Percentiles rank a stretch among this genome's conserved stretches.
These are phyloP conservation scores for Chrysolina oricalcia DNA, from an alignment of 2,888 invertebrate species.

Conservation along the genomic window DNA sequence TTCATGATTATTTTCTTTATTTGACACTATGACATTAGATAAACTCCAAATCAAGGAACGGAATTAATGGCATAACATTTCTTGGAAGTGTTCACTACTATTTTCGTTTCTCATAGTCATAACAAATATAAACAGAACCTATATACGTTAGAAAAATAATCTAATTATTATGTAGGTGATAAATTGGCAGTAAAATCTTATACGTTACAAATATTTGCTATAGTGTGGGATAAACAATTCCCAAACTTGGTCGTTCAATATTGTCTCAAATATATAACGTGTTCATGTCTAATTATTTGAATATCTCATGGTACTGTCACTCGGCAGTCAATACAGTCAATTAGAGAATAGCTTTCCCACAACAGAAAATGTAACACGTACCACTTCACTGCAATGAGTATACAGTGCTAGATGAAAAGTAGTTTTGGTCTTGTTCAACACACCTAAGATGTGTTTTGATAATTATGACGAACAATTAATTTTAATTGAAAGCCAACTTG, in stretches of 20 bases:
- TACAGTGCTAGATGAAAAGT: neutral
- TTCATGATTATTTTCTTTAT: no score
- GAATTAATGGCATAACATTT: no score
- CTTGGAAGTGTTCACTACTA: neutral
- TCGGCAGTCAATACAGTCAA: neutral
- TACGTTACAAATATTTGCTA: neutral
- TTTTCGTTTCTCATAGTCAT: neutral
- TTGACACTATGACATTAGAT: no score
- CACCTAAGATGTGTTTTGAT: no score
- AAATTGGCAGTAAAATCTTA: slow-evolving; percentile 13
- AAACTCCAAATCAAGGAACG: no score
- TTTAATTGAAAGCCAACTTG: no score
- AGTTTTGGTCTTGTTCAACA: no score
- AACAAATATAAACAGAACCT: neutral
- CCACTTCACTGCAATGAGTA: neutral
- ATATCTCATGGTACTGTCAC: neutral
- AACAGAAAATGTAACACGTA: neutral
- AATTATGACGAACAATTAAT: no score
- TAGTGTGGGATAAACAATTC: slow-evolving; percentile 1
- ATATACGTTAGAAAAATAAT: neutral
- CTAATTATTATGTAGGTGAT: slow-evolving; percentile 12
- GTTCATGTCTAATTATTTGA: slow-evolving; percentile 3
- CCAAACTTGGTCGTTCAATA: slow-evolving; percentile 1
- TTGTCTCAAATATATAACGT: neutral
- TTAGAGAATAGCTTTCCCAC: neutral